These are phyloP conservation scores for Leptosomus discolor DNA, from an alignment of 2,113 vertebrate genomes.

Conservation along the genomic window DNA sequence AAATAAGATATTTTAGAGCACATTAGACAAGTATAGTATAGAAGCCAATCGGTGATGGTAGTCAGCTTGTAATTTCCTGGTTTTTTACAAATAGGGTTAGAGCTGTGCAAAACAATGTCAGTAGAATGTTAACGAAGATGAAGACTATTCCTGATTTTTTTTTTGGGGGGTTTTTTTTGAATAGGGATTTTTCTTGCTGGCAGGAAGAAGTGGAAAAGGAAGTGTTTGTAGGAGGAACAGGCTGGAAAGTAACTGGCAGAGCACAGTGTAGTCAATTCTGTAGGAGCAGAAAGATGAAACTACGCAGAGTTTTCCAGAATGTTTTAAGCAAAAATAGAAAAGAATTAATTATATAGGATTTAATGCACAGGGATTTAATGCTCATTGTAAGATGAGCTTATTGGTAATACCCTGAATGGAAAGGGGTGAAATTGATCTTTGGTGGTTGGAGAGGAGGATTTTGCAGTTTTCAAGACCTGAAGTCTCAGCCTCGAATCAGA, in stretches of 20 bases:
- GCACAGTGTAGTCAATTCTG: neutral
- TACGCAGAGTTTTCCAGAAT: neutral
- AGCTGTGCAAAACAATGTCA: neutral
- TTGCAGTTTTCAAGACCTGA: neutral
- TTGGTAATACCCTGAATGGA: neutral
- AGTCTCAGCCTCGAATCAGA: neutral
- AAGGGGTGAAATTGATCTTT: neutral
- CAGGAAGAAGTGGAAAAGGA: neutral
- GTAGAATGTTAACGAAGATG: neutral
- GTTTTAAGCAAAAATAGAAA: neutral
- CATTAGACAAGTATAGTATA: accelerated
- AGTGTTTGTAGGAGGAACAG: neutral
- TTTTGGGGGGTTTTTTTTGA: neutral
- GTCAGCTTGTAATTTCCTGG: neutral
- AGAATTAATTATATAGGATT: neutral
- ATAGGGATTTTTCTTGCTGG: neutral
- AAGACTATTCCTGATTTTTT: neutral
- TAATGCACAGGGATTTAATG: neutral
- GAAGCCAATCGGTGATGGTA: neutral
- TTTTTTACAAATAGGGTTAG: neutral
- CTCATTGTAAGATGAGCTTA: neutral
- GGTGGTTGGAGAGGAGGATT: neutral
- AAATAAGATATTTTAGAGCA: neutral
- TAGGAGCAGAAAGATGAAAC: neutral
- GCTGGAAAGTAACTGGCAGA: neutral